These are phyloP conservation scores for Erpobdella octoculata DNA, from an alignment of 2,888 invertebrate species.

Conservation along the genomic window DNA sequence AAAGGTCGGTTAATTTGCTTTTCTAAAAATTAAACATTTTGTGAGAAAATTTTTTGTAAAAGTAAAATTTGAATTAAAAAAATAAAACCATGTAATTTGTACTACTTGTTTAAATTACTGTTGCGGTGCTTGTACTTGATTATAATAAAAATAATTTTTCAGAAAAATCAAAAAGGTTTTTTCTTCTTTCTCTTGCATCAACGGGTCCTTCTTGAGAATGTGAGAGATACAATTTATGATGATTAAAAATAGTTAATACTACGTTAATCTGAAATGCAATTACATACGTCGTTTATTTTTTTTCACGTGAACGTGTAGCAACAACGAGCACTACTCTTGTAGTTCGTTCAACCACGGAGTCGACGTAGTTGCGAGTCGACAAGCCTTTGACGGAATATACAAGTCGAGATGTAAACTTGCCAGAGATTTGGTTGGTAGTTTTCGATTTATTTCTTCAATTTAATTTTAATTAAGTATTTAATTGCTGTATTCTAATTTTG, in stretches of 20 bases:
- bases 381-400: conserved; percentile 58
- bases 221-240: conserved; percentile 36
- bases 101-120: too few species aligned
- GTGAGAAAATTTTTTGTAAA: neutral
- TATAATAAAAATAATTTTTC: too few species aligned
- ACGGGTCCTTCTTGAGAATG: conserved; percentile 68
- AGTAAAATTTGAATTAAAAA: too few species aligned
- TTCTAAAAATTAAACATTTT: neutral
- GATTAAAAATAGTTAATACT: neutral
- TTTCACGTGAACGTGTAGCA: conserved; percentile 40
- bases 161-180: conserved; percentile 77
- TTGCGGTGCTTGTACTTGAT: too few species aligned
- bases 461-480: too few species aligned
- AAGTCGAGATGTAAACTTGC: conserved; percentile 41
- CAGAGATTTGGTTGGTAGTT: conserved; percentile 41
- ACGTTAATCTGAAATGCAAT: neutral
- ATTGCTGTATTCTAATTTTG: too few species aligned
- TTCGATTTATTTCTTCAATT: neutral
- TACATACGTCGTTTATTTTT: neutral
- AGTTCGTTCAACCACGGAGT: conserved; percentile 73
- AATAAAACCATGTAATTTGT: too few species aligned
- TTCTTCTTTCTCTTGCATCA: conserved; percentile 74
- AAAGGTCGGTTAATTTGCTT: neutral
- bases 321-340: conserved; percentile 70
- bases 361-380: conserved; percentile 58